A percentile compares a stretch with the other conserved stretches of the same genome.
These are phyloP conservation scores for Pelmatolapia mariae DNA, from an alignment of 2,113 vertebrate species.

Conservation along the genomic window DNA sequence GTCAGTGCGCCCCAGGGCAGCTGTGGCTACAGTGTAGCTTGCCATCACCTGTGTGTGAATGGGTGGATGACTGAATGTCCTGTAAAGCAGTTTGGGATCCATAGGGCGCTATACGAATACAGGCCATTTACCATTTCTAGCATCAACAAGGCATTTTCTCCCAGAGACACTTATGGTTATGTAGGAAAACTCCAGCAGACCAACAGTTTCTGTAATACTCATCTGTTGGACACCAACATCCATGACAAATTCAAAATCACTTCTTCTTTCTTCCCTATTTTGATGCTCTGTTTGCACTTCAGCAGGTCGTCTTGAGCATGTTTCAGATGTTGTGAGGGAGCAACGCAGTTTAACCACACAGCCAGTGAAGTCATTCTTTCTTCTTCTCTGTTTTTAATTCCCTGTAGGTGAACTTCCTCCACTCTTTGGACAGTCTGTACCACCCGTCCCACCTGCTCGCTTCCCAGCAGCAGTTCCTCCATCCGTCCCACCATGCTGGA, in stretches of 20 bases:
- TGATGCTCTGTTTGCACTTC: background rate
- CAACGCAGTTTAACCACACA: background rate
- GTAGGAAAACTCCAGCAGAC: background rate
- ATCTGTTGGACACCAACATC: background rate
- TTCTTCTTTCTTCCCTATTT: background rate
- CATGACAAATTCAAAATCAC: background rate
- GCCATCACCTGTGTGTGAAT: too few relatives aligned
- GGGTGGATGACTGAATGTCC: too few relatives aligned
- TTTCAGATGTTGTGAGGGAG: background rate
- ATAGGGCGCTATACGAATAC: too few relatives aligned
- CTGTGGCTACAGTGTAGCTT: too few relatives aligned
- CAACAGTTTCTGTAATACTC: background rate
- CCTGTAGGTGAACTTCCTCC: slow-evolving; percentile 87
- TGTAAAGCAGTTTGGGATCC: too few relatives aligned
- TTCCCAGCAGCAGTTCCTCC: slow-evolving; percentile 94
- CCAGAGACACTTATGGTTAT: background rate
- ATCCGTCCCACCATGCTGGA: slow-evolving; percentile 81
- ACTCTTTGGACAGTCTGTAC: slow-evolving; percentile 82
- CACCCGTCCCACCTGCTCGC: slow-evolving; percentile 91
- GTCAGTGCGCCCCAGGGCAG: too few relatives aligned
- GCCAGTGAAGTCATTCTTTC: background rate
- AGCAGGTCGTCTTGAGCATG: background rate
- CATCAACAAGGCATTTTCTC: background rate
- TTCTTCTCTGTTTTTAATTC: background rate
- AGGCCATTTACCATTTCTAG: background rate